These are phyloP conservation scores for Prionace glauca DNA, from an alignment of 2,797 vertebrate species.

Conservation along the genomic window DNA sequence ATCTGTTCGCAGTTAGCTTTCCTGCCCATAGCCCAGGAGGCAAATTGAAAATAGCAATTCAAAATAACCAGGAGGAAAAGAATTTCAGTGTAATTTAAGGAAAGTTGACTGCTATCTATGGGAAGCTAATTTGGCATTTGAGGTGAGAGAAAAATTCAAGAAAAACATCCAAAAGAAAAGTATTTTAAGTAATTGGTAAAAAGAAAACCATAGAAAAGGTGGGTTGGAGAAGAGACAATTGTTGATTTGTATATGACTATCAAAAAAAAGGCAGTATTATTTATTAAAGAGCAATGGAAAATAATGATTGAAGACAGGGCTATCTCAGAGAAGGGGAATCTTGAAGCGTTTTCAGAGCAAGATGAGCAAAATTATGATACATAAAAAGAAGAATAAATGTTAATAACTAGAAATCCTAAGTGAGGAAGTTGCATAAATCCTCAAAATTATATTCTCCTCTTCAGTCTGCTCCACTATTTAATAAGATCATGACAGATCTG, in stretches of 20 bases:
- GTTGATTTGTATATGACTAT: background rate
- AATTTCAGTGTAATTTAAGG: too few species aligned
- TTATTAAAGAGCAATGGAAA: too few species aligned
- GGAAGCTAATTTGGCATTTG: too few species aligned
- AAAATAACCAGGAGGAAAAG: background rate
- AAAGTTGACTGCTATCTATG: too few species aligned
- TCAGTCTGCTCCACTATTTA: too few species aligned
- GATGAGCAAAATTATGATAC: background rate
- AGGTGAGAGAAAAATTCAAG: too few species aligned
- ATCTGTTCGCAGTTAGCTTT: background rate
- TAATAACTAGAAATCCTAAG: background rate
- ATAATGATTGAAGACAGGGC: too few species aligned
- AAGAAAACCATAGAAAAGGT: background rate
- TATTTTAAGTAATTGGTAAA: background rate
- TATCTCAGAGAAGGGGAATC: background rate
- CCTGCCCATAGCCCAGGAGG: too few species aligned
- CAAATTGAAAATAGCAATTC: too few species aligned
- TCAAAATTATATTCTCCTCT: background rate
- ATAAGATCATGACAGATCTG: too few species aligned
- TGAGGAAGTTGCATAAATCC: background rate
- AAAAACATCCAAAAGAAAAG: too few species aligned
- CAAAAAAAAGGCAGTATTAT: background rate
- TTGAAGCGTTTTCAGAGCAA: background rate
- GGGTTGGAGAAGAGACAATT: background rate
- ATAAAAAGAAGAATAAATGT: background rate